Evolutionary conservation across 2,888 invertebrate genomes (phyloP).

Genomic region (Ophion obscuratus): DNA sequence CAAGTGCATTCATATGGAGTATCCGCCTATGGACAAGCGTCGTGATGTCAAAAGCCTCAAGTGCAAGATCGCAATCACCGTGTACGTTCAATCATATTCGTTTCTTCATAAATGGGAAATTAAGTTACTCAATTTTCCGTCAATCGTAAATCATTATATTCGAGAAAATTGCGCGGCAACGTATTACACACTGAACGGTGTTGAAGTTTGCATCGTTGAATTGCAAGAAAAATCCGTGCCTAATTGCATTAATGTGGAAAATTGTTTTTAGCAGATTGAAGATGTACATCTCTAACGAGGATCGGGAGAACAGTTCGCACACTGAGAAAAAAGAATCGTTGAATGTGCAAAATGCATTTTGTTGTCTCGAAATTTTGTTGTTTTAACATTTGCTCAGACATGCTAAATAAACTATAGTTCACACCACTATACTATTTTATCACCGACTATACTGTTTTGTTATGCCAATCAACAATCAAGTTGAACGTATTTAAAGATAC

Average conservation of each 20-base stretch:
- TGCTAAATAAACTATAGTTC: too few species aligned
- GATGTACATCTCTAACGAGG: not conserved
- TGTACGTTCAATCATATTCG: not conserved
- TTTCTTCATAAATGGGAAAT: not conserved
- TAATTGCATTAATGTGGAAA: not conserved
- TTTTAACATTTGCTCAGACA: too few species aligned
- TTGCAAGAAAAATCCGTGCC: not conserved
- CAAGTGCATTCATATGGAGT: conserved; percentile 10
- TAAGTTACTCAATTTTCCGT: not conserved
- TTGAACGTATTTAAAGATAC: too few species aligned
- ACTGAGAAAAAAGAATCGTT: too few species aligned
- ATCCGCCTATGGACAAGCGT: not conserved
- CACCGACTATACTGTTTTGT: too few species aligned
- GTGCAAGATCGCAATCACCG: conserved; percentile 4
- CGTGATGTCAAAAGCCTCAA: conserved; percentile 7
- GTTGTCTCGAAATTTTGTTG: too few species aligned
- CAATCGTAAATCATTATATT: not conserved
- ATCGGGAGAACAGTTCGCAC: not conserved
- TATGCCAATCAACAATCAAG: too few species aligned
- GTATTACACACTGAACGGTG: not conserved
- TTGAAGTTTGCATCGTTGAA: not conserved
- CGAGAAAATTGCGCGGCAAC: not conserved
- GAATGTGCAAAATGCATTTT: too few species aligned
- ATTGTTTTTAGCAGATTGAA: not conserved
- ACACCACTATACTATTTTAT: too few species aligned